A percentile compares a stretch with the other conserved stretches of the same genome.
Evolutionary conservation across 2,797 vertebrate genomes (phyloP).

Genomic region (Apogon hyalosoma): DNA sequence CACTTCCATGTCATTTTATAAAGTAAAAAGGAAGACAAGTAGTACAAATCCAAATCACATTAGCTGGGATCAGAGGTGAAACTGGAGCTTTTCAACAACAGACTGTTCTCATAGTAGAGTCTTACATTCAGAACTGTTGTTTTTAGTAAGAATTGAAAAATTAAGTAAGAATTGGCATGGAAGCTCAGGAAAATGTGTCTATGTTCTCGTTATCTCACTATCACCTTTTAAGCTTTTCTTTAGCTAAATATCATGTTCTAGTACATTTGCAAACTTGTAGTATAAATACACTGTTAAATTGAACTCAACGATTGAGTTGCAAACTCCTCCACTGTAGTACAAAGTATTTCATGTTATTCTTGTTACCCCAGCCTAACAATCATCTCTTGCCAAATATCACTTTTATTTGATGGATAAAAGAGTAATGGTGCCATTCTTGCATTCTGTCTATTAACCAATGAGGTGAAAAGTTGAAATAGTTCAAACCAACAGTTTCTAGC

Average conservation of each 20-base stretch:
- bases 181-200: too few relatives aligned
- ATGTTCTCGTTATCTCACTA: too few relatives aligned
- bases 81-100: constrained; percentile 86
- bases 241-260: background rate
- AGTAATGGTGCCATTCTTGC: constrained; percentile 9
- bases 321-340: background rate
- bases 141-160: too few relatives aligned
- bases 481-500: constrained; percentile 21
- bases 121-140: too few relatives aligned
- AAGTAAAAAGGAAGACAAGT: too few relatives aligned
- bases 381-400: background rate
- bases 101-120: constrained; percentile 72
- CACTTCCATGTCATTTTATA: too few relatives aligned
- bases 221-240: too few relatives aligned
- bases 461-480: constrained; percentile 54
- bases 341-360: background rate
- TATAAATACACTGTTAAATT: background rate
- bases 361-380: constrained; percentile 1
- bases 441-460: constrained; percentile 41
- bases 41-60: constrained; percentile 81
- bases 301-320: background rate
- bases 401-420: constrained; percentile 28
- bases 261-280: background rate
- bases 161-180: too few relatives aligned
- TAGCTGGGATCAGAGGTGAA: constrained; percentile 88